Evolutionary conservation across 2,113 vertebrate genomes (phyloP).

Genomic region (Actenoides lindsayi): DNA sequence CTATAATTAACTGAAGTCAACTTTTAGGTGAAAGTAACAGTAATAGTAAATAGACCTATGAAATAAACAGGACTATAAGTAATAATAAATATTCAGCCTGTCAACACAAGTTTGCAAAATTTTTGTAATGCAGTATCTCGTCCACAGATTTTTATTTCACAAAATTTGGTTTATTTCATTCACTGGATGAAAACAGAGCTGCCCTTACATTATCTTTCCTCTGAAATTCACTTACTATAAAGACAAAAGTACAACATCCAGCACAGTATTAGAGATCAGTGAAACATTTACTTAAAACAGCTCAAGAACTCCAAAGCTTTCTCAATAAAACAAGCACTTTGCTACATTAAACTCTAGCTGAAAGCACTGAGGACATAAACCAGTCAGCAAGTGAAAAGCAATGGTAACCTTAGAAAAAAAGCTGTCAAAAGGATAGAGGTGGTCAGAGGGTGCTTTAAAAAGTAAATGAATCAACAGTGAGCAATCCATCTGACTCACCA

Average conservation of each 20-base stretch:
- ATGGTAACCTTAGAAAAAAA: not conserved
- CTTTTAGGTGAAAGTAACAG: not conserved
- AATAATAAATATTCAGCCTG: not conserved
- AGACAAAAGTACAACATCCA: not conserved
- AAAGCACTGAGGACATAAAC: not conserved
- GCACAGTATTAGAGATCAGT: not conserved
- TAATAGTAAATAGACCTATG: not conserved
- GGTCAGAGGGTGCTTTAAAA: not conserved
- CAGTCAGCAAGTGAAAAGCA: not conserved
- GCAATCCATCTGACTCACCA: not conserved
- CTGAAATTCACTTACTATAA: not conserved
- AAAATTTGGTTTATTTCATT: not conserved
- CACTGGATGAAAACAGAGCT: not conserved
- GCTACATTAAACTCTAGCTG: not conserved
- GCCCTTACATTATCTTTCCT: not conserved
- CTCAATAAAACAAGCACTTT: not conserved
- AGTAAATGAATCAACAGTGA: not conserved
- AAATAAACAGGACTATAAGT: not conserved
- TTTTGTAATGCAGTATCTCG: not conserved
- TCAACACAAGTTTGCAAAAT: not conserved
- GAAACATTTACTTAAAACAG: not conserved
- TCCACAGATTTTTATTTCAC: not conserved
- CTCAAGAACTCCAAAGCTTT: not conserved
- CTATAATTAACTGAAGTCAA: not conserved
- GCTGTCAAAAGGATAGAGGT: not conserved